Evolutionary conservation across 1,140 invertebrate genomes (phyloP), one percentile per base, ranked within the genome.

Genomic region (Nebria ingens): DNA sequence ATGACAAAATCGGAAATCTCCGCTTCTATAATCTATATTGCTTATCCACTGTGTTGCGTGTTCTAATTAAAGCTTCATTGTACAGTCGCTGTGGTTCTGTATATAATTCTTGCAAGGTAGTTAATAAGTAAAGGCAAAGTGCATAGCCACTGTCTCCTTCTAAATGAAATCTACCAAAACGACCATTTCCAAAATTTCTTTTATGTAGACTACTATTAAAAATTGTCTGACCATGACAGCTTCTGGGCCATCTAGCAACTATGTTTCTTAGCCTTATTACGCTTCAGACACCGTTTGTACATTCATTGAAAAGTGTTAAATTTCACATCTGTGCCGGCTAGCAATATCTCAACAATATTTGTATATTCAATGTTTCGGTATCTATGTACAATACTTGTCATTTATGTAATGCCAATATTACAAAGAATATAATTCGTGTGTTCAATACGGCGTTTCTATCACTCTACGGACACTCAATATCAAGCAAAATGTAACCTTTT

Each of bases 291-390:
- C 60, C 13, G 60, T 60, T 59, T 71, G 69, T 12, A 71, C 64
- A 54, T 71, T 71, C 6, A 71, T 58, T 12, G 69, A 72, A 59
- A 72, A 71, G n/a, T n/a, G n/a, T n/a, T n/a, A n/a, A n/a, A n/a
- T n/a, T n/a, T n/a, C n/a, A n/a, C n/a, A n/a, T n/a, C n/a, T n/a
- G n/a, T n/a, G n/a, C n/a, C n/a, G n/a, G n/a, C n/a, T n/a, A n/a
- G n/a, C n/a, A n/a, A n/a, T n/a, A n/a, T n/a, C n/a, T n/a, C n/a
- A n/a, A n/a, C n/a, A n/a, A n/a, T n/a, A n/a, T n/a, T n/a, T n/a
- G n/a, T n/a, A n/a, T n/a, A n/a, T n/a, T n/a, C n/a, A n/a, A n/a
- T n/a, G n/a, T n/a, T n/a, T n/a, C n/a, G n/a, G n/a, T n/a, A n/a
- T n/a, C n/a, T n/a, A n/a, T n/a, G n/a, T n/a, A n/a, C n/a, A n/a